Evolutionary conservation across 2,888 invertebrate species (phyloP), one percentile per base, ranked within the genome.

Genomic region (Corbicula japonica): DNA sequence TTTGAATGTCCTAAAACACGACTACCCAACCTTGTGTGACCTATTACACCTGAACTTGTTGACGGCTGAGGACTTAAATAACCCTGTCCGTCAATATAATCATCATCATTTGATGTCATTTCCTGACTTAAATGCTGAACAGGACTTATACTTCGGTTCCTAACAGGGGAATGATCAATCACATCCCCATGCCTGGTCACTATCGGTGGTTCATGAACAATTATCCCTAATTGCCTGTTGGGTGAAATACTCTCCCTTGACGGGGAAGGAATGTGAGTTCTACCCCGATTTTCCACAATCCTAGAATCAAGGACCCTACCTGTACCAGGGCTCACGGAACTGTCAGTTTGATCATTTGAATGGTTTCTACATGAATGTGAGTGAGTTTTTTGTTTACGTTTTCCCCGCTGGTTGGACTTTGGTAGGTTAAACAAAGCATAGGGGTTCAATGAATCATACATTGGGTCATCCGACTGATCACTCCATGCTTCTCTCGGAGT

Each of bases 371-470:
- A 72, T 18, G 63, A 62, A 35, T 62, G 63, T 8, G 63, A 30
- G 23, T 63, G 30, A n/a, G 60, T 28, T 28, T 76, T 76, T 58
- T 76, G 76, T 34, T 72, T 76, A n/a, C 76, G 48, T 52, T 72
- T 68, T 12, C 73, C 62, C 50, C 74, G 63, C 15, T 74, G 78
- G 8, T 61, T 54, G 18, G 85, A 77, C 44, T 76, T 73, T 5
- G 90, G 90, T 18, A 90, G 76, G 63, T 90, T 90, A 56, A 90
- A 90, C 23, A 90, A 56, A 8, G 88, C 85, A 63, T 90, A 90
- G 0, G 88, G 90, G 70, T 90, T 87, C 34, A 85, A 28, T 0
- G 87, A 84, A 54, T 90, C 88, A 74, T 70, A 87, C 77, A 84
- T 80, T 1, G 63, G 62, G n/a, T 78, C 75, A 21, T 74, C 80